Percentiles rank a stretch among this genome's conserved stretches.
These are phyloP conservation scores for Bombus fervidus DNA, from an alignment of 1,140 invertebrate species.

Conservation along the genomic window DNA sequence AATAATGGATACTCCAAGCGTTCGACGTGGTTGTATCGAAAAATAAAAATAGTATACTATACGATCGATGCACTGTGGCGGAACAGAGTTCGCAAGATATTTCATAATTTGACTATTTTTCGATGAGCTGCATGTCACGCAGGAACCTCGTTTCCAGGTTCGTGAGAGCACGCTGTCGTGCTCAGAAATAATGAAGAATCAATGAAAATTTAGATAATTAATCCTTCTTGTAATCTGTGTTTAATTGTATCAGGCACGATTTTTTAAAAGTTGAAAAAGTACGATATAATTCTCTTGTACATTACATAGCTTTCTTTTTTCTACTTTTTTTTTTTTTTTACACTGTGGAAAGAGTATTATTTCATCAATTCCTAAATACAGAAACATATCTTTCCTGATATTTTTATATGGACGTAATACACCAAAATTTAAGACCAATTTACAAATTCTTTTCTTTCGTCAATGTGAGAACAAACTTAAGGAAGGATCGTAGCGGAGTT, in stretches of 20 bases:
- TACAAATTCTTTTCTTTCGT: too few species aligned
- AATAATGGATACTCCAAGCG: constrained; percentile 38
- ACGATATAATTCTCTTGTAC: not conserved
- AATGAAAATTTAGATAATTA: constrained; percentile 39
- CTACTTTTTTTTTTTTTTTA: too few species aligned
- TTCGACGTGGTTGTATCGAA: constrained; percentile 20
- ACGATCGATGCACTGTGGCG: not conserved
- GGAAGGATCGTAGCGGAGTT: too few species aligned
- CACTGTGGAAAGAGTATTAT: not conserved
- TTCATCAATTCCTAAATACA: not conserved
- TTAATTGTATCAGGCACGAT: not conserved
- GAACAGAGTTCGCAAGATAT: not conserved
- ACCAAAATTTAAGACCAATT: too few species aligned
- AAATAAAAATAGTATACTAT: not conserved
- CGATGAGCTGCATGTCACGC: not conserved
- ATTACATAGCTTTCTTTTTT: too few species aligned
- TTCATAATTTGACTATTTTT: constrained; percentile 24
- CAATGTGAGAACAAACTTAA: too few species aligned
- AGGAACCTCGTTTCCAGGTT: not conserved
- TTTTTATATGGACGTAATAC: too few species aligned
- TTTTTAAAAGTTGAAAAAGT: not conserved
- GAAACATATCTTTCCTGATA: too few species aligned
- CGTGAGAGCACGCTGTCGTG: not conserved
- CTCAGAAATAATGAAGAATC: not conserved
- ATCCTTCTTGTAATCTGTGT: not conserved